Conservation (phyloP, 2,113 vertebrate genomes). For the Myiagra hebetior region DNA sequence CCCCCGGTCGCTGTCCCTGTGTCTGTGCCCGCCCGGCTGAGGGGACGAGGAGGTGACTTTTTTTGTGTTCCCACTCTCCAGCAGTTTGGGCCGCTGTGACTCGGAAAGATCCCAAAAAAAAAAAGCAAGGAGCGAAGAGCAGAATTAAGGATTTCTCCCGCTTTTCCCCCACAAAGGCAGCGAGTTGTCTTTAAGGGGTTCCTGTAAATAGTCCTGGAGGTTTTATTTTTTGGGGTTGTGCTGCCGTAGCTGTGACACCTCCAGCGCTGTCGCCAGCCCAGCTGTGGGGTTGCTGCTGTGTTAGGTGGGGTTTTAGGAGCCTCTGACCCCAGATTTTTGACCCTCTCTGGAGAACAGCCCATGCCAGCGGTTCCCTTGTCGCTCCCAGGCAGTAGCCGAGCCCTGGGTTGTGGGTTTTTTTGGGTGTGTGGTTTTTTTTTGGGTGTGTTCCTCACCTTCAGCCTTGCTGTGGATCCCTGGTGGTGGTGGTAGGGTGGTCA, state of each 20-base stretch:
- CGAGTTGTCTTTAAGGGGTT: background rate
- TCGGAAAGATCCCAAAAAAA: background rate
- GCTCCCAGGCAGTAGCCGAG: accelerated
- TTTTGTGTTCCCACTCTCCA: background rate
- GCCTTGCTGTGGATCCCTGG: background rate
- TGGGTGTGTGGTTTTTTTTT: background rate
- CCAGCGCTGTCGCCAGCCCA: background rate
- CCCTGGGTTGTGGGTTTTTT: background rate
- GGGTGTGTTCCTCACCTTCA: background rate
- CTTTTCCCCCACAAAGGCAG: background rate
- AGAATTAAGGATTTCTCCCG: background rate
- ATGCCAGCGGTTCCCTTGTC: background rate
- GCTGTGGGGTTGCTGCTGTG: background rate
- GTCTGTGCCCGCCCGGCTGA: background rate
- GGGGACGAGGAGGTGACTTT: background rate
- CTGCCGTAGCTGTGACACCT: background rate
- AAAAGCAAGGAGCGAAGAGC: background rate
- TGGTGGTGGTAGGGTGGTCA: background rate
- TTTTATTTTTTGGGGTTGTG: accelerated
- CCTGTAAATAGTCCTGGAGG: background rate
- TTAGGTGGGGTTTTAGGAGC: background rate
- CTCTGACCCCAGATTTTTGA: background rate
- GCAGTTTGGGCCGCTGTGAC: background rate
- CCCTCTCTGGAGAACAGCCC: background rate
- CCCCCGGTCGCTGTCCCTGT: background rate